Evolutionary conservation across 2,888 invertebrate species (phyloP).

Genomic region (Oligia strigilis): DNA sequence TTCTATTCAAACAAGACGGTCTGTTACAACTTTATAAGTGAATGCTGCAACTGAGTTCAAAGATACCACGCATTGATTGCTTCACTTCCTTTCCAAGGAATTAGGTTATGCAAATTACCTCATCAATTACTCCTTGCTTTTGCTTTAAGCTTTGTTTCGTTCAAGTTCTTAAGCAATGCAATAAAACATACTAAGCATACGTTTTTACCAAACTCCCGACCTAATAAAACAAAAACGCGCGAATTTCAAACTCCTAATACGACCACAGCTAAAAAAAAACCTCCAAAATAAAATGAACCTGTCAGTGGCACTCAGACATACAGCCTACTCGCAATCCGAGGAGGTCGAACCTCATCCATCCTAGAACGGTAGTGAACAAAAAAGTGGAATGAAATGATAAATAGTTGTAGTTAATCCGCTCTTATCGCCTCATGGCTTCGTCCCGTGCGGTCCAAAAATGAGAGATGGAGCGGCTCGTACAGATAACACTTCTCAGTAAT

Average conservation of each 20-base stretch:
- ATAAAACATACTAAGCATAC: neutral
- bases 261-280: neutral
- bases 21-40: conserved; percentile 40
- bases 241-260: conserved; percentile 49
- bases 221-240: conserved; percentile 16
- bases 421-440: conserved; percentile 85
- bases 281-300: conserved; percentile 58
- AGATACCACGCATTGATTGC: conserved; percentile 59
- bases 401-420: conserved; percentile 89
- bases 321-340: conserved; percentile 72
- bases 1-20: conserved; percentile 14
- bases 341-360: conserved; percentile 80
- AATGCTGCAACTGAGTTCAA: conserved; percentile 31
- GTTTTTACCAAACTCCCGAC: neutral
- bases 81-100: conserved; percentile 51
- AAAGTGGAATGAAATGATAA: conserved; percentile 87
- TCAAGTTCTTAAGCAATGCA: conserved; percentile 17
- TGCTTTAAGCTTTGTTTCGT: conserved; percentile 27
- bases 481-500: conserved; percentile 88
- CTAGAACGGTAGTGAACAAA: conserved; percentile 86
- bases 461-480: conserved; percentile 83
- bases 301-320: conserved; percentile 67
- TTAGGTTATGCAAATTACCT: conserved; percentile 56
- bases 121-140: conserved; percentile 44
- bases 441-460: conserved; percentile 90